Conservation (phyloP, 2,113 vertebrate species). For the Colius striatus region DNA sequence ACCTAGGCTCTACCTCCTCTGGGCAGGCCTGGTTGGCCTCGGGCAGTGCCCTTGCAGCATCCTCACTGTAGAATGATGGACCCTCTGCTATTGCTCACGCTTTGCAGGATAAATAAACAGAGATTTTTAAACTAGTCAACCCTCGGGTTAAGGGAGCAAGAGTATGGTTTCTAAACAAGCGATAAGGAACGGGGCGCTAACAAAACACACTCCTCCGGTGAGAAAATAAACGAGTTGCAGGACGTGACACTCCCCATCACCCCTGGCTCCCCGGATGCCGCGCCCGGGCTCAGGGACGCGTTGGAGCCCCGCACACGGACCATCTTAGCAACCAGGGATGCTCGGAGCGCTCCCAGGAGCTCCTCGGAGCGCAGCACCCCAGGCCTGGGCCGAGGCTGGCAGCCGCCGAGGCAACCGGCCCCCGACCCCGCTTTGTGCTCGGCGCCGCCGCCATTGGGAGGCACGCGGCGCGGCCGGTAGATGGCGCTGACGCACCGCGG, state of each 20-base stretch:
- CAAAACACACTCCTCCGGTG: rapidly evolving
- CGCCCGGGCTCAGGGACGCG: not conserved
- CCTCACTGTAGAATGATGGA: rapidly evolving
- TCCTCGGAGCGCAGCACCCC: not conserved
- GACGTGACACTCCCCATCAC: not conserved
- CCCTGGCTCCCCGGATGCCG: not conserved
- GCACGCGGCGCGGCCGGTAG: constrained; percentile 51
- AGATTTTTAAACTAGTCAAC: too few relatives aligned
- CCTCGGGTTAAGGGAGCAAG: rapidly evolving
- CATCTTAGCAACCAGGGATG: not conserved
- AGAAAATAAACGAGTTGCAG: not conserved
- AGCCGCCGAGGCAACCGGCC: too few relatives aligned
- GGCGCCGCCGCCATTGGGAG: not conserved
- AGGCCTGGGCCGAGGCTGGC: too few relatives aligned
- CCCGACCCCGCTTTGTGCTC: not conserved
- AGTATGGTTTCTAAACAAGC: rapidly evolving
- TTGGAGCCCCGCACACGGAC: not conserved
- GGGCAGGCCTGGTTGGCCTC: too few relatives aligned
- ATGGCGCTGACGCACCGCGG: constrained; percentile 74
- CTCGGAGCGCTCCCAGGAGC: not conserved
- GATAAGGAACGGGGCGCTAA: rapidly evolving
- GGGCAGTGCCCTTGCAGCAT: rapidly evolving
- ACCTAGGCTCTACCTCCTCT: rapidly evolving
- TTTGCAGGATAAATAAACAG: rapidly evolving
- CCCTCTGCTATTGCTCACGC: rapidly evolving